These are phyloP conservation scores for Rhopalosiphum nymphaeae DNA, from an alignment of 2,888 invertebrate genomes.

Conservation along the genomic window DNA sequence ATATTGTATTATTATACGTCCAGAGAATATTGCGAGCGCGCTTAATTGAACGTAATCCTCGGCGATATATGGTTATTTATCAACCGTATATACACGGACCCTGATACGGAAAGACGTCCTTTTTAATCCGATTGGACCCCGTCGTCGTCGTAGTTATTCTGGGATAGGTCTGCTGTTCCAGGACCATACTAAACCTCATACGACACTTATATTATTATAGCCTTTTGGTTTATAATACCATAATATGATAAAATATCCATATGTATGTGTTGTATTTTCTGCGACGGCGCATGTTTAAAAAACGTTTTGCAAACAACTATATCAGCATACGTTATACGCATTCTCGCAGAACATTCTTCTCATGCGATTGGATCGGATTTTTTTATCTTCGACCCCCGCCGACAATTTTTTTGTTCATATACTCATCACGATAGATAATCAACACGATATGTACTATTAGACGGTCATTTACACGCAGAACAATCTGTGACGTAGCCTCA, in stretches of 20 bases:
- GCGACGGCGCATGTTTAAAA: not conserved
- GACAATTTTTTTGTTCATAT: not conserved
- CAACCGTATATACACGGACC: not conserved
- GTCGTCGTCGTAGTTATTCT: not conserved
- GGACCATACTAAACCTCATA: not conserved
- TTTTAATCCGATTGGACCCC: conserved; percentile 39
- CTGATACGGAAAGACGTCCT: not conserved
- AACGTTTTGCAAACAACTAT: not conserved
- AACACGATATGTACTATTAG: too few species aligned
- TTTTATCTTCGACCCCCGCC: not conserved
- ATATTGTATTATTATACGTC: not conserved
- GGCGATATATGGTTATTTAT: conserved; percentile 3
- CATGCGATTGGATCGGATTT: not conserved
- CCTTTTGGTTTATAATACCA: not conserved
- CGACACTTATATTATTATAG: not conserved
- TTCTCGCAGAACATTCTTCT: not conserved
- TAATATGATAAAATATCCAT: not conserved
- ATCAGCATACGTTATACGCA: not conserved
- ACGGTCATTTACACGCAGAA: too few species aligned
- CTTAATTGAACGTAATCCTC: conserved; percentile 24
- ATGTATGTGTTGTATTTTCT: not conserved
- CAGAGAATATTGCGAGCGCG: not conserved
- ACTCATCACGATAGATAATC: not conserved
- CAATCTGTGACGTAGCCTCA: too few species aligned
- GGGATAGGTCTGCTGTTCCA: not conserved